Percentiles rank a stretch among this genome's conserved stretches.
Conservation (phyloP, 1,140 invertebrate genomes). For the Hypsibius dujardini region DNA sequence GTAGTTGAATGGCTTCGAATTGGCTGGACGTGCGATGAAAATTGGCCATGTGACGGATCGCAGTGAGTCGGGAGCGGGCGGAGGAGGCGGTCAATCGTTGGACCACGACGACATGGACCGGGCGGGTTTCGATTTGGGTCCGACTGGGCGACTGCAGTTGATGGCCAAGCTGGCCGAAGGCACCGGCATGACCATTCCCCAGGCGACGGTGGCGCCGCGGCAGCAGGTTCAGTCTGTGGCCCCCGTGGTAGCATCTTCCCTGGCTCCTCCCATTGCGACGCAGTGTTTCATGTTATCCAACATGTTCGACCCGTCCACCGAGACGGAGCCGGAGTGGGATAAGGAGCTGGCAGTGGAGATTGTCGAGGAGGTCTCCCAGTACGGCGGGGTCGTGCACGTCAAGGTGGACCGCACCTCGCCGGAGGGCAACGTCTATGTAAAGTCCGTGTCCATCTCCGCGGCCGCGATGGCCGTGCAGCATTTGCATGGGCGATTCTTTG, state of each 20-base stretch:
- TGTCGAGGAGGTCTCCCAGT: conserved; percentile 92
- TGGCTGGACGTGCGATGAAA: conserved; percentile 97
- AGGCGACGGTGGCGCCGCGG: conserved; percentile 44
- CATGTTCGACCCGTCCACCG: conserved; percentile 84
- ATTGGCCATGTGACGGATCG: conserved; percentile 93
- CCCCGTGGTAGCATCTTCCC: conserved; percentile 32
- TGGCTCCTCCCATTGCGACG: conserved; percentile 74
- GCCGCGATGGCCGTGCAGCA: conserved; percentile 88
- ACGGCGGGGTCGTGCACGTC: conserved; percentile 88
- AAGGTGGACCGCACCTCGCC: conserved; percentile 87
- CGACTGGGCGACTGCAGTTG: conserved; percentile 75
- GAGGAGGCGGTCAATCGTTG: no score
- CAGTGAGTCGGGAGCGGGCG: conserved; percentile 52
- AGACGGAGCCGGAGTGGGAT: conserved; percentile 72
- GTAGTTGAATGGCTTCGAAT: conserved; percentile 93
- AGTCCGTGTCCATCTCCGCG: conserved; percentile 85
- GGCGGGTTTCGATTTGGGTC: conserved; percentile 87
- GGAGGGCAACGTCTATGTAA: conserved; percentile 95
- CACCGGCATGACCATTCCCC: conserved; percentile 71
- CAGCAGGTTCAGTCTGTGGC: no score
- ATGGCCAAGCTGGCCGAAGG: conserved; percentile 99
- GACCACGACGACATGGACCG: conserved; percentile 90
- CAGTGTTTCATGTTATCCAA: conserved; percentile 98
- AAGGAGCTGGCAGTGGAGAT: conserved; percentile 92
- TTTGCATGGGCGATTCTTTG: conserved; percentile 92